A percentile compares a stretch with the other conserved stretches of the same genome.
Evolutionary conservation across 2,888 invertebrate genomes (phyloP).

Genomic region (Drosophila siamana): DNA sequence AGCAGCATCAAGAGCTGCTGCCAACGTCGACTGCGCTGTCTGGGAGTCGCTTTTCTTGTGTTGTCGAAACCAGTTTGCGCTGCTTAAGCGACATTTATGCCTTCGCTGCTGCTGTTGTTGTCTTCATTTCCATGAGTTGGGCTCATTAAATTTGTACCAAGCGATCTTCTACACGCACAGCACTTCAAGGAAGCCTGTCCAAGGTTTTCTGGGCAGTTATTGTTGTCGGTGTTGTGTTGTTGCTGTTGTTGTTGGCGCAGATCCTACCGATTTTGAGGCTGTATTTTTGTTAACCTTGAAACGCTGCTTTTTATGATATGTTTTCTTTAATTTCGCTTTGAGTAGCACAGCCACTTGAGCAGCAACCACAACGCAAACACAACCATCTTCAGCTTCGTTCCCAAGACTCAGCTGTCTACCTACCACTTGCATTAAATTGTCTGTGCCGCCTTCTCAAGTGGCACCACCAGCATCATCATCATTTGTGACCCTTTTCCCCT

Average conservation of each 20-base stretch:
- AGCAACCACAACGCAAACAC: slow-evolving; percentile 8
- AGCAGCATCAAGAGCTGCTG: slow-evolving; percentile 16
- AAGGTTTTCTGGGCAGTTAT: slow-evolving; percentile 8
- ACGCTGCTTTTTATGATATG: slow-evolving; percentile 5
- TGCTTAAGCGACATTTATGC: slow-evolving; percentile 66
- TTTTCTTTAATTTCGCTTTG: slow-evolving; percentile 20
- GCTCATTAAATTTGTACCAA: slow-evolving; percentile 37
- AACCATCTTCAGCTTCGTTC: slow-evolving; percentile 29
- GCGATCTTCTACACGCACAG: slow-evolving; percentile 13
- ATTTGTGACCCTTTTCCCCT: slow-evolving; percentile 61
- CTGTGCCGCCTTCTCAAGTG: slow-evolving; percentile 39
- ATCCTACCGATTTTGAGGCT: slow-evolving; percentile 14
- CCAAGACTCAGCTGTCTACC: slow-evolving; percentile 63
- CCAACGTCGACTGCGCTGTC: slow-evolving; percentile 13
- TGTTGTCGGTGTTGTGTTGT: background rate
- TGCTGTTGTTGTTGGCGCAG: slow-evolving; percentile 2
- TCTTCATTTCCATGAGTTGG: slow-evolving; percentile 9
- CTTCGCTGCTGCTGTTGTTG: slow-evolving; percentile 31
- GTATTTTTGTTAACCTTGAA: slow-evolving; percentile 24
- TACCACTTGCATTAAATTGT: slow-evolving; percentile 54
- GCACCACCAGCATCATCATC: slow-evolving; percentile 70
- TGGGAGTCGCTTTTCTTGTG: slow-evolving; percentile 42
- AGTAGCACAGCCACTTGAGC: slow-evolving; percentile 39
- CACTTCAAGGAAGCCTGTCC: slow-evolving; percentile 24
- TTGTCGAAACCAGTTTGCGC: slow-evolving; percentile 55